phyloP scores from a whole-genome alignment of 2,888 invertebrate genomes.

The Digitonthophagus gazella region DNA sequence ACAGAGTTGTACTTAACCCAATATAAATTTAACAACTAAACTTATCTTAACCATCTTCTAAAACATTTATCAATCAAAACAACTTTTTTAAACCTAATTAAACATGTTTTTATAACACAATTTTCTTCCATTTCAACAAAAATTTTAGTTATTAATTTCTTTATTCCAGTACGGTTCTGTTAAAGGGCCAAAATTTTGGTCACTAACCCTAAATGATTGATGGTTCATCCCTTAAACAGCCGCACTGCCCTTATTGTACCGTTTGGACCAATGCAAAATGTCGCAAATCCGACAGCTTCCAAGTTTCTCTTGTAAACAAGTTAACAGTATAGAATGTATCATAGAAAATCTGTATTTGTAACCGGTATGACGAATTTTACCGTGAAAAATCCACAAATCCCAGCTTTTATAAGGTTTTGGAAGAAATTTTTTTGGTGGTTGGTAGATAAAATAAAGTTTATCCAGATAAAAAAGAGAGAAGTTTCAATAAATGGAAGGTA shows the following conservation, averaged over 20 bases:
- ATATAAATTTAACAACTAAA: background rate
- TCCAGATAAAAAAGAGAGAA: too few species aligned
- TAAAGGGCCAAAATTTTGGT: slow-evolving; percentile 34
- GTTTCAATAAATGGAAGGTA: too few species aligned
- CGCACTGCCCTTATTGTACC: slow-evolving; percentile 45
- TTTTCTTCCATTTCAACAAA: background rate
- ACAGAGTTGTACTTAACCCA: slow-evolving; percentile 35
- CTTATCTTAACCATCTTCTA: too few species aligned
- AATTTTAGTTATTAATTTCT: background rate
- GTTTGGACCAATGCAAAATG: slow-evolving; percentile 47
- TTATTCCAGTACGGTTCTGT: background rate
- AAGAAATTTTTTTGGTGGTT: background rate
- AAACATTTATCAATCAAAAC: too few species aligned
- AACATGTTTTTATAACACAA: background rate
- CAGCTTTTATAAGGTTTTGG: background rate
- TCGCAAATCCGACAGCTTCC: slow-evolving; percentile 48
- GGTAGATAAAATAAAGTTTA: too few species aligned
- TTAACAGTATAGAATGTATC: slow-evolving; percentile 14
- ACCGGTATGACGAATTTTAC: background rate
- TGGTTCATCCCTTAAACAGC: slow-evolving; percentile 46
- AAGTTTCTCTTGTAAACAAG: slow-evolving; percentile 44
- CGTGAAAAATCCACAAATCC: background rate
- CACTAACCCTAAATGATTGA: slow-evolving; percentile 46
- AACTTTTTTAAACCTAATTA: too few species aligned
- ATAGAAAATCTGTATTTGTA: background rate